Evolutionary conservation across 2,797 vertebrate genomes (phyloP).

Genomic region (Sarcophilus harrisii): DNA sequence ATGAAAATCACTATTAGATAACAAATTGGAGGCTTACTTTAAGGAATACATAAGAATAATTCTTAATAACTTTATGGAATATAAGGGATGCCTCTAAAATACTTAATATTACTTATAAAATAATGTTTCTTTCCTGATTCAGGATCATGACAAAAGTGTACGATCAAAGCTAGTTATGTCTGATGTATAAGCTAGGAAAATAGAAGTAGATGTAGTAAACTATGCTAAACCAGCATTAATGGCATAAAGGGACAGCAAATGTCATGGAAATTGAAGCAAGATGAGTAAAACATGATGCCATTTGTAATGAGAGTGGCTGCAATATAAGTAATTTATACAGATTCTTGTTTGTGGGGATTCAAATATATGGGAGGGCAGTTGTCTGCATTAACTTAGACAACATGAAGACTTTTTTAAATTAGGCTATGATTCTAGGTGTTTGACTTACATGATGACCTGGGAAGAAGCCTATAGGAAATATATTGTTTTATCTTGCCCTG

Average conservation of each 20-base stretch:
- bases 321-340: not conserved
- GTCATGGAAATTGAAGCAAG: not conserved
- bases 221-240: not conserved
- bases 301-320: not conserved
- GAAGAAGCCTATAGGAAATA: not conserved
- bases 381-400: not conserved
- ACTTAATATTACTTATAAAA: not conserved
- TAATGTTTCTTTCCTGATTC: not conserved
- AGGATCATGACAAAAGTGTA: not conserved
- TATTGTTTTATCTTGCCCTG: not conserved
- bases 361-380: not conserved
- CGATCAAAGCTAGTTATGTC: not conserved
- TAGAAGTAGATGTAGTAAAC: not conserved
- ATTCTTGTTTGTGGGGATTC: not conserved
- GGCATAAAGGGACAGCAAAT: not conserved
- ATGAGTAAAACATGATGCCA: not conserved
- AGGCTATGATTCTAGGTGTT: not conserved
- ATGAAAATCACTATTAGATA: not conserved
- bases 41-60: not conserved
- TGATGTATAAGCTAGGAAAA: not conserved
- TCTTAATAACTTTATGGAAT: not conserved
- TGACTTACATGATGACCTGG: not conserved
- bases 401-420: not conserved
- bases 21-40: not conserved
- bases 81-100: not conserved